Base-by-base conservation (phyloP, 1,140 invertebrate species). In the Trichonephila clavipes region DNA sequence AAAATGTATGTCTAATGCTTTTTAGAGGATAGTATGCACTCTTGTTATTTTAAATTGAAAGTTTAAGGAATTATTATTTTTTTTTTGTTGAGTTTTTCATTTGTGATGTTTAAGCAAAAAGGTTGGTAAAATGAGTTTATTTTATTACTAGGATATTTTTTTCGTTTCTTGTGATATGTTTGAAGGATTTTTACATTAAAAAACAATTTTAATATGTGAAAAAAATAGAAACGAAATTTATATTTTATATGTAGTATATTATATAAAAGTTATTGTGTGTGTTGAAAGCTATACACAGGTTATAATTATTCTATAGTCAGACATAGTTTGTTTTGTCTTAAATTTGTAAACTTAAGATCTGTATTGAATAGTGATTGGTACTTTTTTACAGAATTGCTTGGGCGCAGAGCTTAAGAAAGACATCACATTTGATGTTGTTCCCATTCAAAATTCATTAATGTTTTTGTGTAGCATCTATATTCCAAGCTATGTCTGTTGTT, bases 321-420 rank as follows among this genome's bases (percentile, higher is more conserved):
- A 19, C 34, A 4, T 18, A 77, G 18, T 34, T 34, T 34, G 24
- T 34, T 77, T 77, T 18, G 28, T 77, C 16, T 34, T 40, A 77
- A 77, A 77, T 34, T 14, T 77, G 28, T 77, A 14, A 51, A 51
- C 51, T 51, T 51, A 51, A 51, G 51, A 77, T 77, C 34, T 77
- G 72, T 77, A 77, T 77, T 77, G 28, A 40, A 40, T 51, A 51
- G 8, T 40, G 28, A 40, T 18, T 77, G 72, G 34, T 40, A 77
- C 72, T 19, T 77, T 77, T 77, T 77, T 77, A 77, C 14, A 77
- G 24, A 40, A 12, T 34, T 40, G 72, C 72, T 77, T 77, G 72
- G 72, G 72, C 51, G 51, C 72, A 77, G 72, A 77, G 72, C 72
- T 77, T 77, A 77, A 77, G 62, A 77, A 28, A 34, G 24, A 77